A percentile compares a stretch with the other conserved stretches of the same genome.
Conservation (phyloP, 1,140 invertebrate species). For the Calliphora vicina region DNA sequence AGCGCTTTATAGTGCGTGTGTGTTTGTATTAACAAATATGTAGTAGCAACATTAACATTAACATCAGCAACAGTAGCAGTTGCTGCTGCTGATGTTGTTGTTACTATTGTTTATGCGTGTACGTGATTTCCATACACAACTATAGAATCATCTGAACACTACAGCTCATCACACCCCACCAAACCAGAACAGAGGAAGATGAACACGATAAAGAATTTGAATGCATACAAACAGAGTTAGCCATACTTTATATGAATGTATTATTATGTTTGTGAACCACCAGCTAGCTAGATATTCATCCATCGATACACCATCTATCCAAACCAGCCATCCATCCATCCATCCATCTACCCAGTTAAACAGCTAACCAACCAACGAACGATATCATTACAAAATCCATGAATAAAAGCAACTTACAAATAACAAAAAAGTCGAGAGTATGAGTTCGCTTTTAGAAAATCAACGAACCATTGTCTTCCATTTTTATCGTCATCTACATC, state of each 20-base stretch:
- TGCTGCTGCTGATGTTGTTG: background rate
- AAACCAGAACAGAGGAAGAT: background rate
- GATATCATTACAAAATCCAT: background rate
- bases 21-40: background rate
- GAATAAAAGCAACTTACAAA: background rate
- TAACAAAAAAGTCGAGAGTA: background rate
- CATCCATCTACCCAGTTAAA: background rate
- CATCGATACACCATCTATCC: background rate
- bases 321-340: background rate
- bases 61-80: background rate
- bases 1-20: background rate
- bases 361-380: background rate
- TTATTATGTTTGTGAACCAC: background rate
- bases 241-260: background rate
- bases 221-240: background rate
- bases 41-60: background rate
- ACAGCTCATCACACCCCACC: background rate
- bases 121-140: slow-evolving; percentile 25
- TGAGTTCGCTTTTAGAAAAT: background rate
- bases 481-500: background rate
- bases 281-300: background rate
- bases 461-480: background rate
- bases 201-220: background rate
- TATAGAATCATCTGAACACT: background rate
- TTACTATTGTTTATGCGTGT: slow-evolving; percentile 21